Base-by-base conservation (phyloP, 2,888 invertebrate species). In the Ceraclea dissimilis region DNA sequence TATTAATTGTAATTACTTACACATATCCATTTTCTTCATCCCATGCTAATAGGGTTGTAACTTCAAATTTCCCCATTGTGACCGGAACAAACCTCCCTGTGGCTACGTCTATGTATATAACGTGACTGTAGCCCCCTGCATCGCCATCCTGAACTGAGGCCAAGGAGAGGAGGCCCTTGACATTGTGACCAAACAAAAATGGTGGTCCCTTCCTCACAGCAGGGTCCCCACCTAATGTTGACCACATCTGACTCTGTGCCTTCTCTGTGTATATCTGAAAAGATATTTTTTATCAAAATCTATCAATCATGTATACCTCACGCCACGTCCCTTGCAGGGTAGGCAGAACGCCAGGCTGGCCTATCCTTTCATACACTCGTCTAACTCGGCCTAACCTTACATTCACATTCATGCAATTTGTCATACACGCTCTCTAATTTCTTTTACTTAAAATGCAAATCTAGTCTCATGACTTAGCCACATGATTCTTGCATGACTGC, bases 21-120 rank as follows among this genome's bases (percentile, higher is more conserved):
- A 90, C 79, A 51, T 83, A 71, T 62, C 84, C 80, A 63, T 82
- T 82, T 55, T 78, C 72, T 66, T 88, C 86, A 66, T 90, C 89
- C 89, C 88, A 90, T 0, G 85, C 86, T 6, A 88, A 71, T 20
- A 90, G 79, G 66, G 83, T 79, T 1, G 85, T 87, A 52, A 90
- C 79, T 68, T 89, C 88, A 62, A 84, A 88, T 51, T 81, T 80
- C 0, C 90, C 90, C 67, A 86, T 84, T 0, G 90, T 90, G 39
- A 90, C 71, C 1, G 75, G 69, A 0, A 67, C 62, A 33, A 71
- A 73, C 1, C 63, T 39, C 21, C 58, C 67, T 61, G 13, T 73
- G 66, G 0, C 73, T 72, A 59, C 56, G n/a, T 57, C 57, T 33
- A 62, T 54, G 47, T 62, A 58, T 13, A 59, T 64, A 43, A 71